Evolutionary conservation across 2,888 invertebrate genomes (phyloP).

Genomic region (Ophion costatus): DNA sequence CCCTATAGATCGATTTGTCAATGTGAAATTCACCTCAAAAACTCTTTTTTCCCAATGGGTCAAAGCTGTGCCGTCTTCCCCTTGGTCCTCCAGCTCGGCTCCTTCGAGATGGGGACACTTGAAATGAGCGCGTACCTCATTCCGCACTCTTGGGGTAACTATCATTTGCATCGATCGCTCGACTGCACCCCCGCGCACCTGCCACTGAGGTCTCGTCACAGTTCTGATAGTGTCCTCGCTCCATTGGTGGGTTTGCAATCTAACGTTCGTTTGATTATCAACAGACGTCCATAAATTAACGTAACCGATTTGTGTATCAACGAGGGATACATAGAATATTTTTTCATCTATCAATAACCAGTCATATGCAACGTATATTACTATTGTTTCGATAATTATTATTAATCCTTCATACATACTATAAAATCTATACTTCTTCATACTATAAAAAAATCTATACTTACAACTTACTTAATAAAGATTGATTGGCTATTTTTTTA

Average conservation of each 20-base stretch:
- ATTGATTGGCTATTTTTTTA: too few relatives aligned
- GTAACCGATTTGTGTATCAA: too few relatives aligned
- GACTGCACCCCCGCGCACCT: slow-evolving; percentile 91
- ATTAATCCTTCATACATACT: too few relatives aligned
- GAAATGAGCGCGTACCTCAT: slow-evolving; percentile 95
- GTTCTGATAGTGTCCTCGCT: slow-evolving; percentile 94
- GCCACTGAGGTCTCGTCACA: slow-evolving; percentile 90
- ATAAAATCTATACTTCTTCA: too few relatives aligned
- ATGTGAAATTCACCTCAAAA: slow-evolving; percentile 90
- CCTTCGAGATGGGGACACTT: slow-evolving; percentile 95
- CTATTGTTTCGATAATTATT: too few relatives aligned
- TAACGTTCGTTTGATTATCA: slow-evolving; percentile 77
- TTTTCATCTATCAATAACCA: too few relatives aligned
- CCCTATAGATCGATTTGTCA: not conserved
- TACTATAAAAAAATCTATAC: too few relatives aligned
- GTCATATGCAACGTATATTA: too few relatives aligned
- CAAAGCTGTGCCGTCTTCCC: slow-evolving; percentile 97
- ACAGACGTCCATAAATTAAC: not conserved
- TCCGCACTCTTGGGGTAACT: slow-evolving; percentile 95
- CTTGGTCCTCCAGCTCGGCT: slow-evolving; percentile 99
- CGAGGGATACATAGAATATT: too few relatives aligned
- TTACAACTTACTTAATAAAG: too few relatives aligned
- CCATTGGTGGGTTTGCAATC: slow-evolving; percentile 97
- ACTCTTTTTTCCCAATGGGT: slow-evolving; percentile 99
- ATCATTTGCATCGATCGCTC: slow-evolving; percentile 92